phyloP scores from a whole-genome alignment of 2,888 invertebrate genomes.

The Zaprionus bogoriensis region DNA sequence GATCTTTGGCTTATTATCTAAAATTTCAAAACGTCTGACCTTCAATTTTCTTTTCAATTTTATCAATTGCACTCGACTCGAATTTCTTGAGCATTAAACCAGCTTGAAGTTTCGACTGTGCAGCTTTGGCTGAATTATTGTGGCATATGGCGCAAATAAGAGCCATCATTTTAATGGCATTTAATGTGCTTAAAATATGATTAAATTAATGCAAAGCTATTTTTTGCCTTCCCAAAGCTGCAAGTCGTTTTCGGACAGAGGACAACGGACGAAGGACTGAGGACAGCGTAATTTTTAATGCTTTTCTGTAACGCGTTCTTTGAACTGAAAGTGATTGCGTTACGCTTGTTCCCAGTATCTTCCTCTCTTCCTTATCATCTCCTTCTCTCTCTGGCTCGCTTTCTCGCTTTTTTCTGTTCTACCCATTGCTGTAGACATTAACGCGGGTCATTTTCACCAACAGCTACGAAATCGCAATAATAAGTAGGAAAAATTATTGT shows the following conservation, averaged over 20 bases:
- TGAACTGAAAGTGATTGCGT: conserved; percentile 2
- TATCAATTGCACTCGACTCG: background rate
- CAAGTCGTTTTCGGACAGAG: conserved; percentile 36
- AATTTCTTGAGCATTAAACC: conserved; percentile 3
- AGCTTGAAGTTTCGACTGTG: conserved; percentile 8
- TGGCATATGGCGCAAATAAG: conserved; percentile 31
- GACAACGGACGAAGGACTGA: too few relatives aligned
- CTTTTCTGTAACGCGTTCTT: conserved; percentile 15
- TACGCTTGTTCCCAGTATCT: background rate
- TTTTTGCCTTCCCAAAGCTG: conserved; percentile 37
- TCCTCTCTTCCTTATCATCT: background rate
- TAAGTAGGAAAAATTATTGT: conserved; percentile 38
- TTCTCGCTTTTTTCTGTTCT: conserved; percentile 2
- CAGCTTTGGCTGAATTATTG: conserved; percentile 12
- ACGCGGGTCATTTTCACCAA: conserved; percentile 67
- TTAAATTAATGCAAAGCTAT: conserved; percentile 55
- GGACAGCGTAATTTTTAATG: conserved; percentile 51
- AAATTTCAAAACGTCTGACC: background rate
- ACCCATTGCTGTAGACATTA: conserved; percentile 56
- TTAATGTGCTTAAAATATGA: conserved; percentile 41
- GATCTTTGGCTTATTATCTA: too few relatives aligned
- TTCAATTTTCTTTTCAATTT: too few relatives aligned
- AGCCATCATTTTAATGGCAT: conserved; percentile 19
- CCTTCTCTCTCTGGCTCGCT: conserved; percentile 1
- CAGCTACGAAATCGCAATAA: conserved; percentile 53